Evolutionary conservation across 1,140 invertebrate genomes (phyloP), one percentile per base, ranked within the genome.

Genomic region (Cyphomyrmex costatus): DNA sequence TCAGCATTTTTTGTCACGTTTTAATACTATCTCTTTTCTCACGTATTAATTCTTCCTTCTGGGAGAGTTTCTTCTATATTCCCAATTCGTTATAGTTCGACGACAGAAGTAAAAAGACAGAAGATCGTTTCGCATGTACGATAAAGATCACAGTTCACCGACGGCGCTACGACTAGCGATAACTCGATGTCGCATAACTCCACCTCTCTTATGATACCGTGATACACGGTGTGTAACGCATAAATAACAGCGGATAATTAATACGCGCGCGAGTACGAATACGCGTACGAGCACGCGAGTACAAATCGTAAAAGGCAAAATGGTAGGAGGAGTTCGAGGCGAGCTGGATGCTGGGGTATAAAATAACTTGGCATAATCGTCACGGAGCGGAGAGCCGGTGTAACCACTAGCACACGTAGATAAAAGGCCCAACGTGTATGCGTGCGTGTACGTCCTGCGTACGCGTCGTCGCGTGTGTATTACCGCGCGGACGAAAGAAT

Each of bases 281-380:
- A 51, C 27, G 53, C 30, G 63, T 66, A 79, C 61, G 24, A 36
- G 24, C 46, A 58, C 60, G 60, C 58, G 19, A 65, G 27, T 24
- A 21, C 60, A 63, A 70, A 68, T 85, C 46, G 73, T 78, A 85
- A 85, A 85, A 85, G 82, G 82, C 33, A 78, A 65, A 70, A 78
- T 78, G 68, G 82, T 85, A 85, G 73, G 73, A 85, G 73, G 70
- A 65, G 46, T 78, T 85, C 74, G 82, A 78, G 73, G 82, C 71
- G 12, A 85, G 82, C 71, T 85, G 82, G 71, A 85, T 85, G 60
- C 58, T 53, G 33, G 71, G 61, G 56, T 85, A 78, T 83, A 80
- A 80, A 84, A 77, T 84, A 85, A 78, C 82, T 46, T 36, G 42
- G 82, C 46, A 30, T 85, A 85, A 85, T 77, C 74, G 73, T 77